A percentile compares a stretch with the other conserved stretches of the same genome.
phyloP scores from a whole-genome alignment of 2,888 invertebrate genomes.

The Volucella bombylans region DNA sequence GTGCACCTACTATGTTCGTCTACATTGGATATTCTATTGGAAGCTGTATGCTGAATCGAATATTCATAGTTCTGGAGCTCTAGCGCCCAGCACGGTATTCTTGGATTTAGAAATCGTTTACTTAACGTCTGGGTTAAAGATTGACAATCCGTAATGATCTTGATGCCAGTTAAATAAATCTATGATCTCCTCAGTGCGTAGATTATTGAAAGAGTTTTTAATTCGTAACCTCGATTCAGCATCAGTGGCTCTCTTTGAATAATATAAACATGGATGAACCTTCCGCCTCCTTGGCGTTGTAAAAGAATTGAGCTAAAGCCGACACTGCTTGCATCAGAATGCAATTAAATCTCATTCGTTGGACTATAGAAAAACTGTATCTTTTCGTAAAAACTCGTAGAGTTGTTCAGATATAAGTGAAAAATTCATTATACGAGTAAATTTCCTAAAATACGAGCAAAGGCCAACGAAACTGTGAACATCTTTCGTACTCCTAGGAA shows the following conservation, averaged over 20 bases:
- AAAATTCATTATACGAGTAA: constrained; percentile 74
- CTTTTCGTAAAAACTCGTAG: constrained; percentile 1
- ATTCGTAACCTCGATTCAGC: constrained; percentile 76
- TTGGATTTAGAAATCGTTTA: constrained; percentile 71
- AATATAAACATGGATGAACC: constrained; percentile 76
- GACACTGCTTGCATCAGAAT: constrained; percentile 75
- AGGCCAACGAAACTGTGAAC: constrained; percentile 75
- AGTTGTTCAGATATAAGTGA: background rate
- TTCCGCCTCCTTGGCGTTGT: constrained; percentile 39
- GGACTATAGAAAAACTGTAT: constrained; percentile 70
- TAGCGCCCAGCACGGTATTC: constrained; percentile 71
- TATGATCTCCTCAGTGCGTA: constrained; percentile 75
- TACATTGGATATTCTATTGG: constrained; percentile 76
- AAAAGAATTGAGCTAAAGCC: no score
- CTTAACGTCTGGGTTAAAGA: constrained; percentile 69
- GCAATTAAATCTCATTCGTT: constrained; percentile 71
- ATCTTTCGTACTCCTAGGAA: constrained; percentile 65
- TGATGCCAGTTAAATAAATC: constrained; percentile 75
- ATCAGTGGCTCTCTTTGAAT: constrained; percentile 75
- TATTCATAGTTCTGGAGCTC: constrained; percentile 71
- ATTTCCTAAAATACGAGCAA: constrained; percentile 75
- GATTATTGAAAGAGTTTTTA: constrained; percentile 76
- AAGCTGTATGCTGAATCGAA: constrained; percentile 69
- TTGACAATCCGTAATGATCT: constrained; percentile 76
- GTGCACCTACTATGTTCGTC: constrained; percentile 75